phyloP scores from a whole-genome alignment of 2,113 vertebrate species.

The Mus musculus region GRCm39 chrX:50844001-50844500 shows the following conservation, averaged over 20 bases:
- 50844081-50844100: background rate
- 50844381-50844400: constrained; percentile 72
- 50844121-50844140: background rate
- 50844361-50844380: constrained; percentile 79
- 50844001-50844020: constrained; percentile 57
- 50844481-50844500: constrained; percentile 88
- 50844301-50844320: constrained; percentile 79
- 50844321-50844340: constrained; percentile 83
- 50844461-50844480: constrained; percentile 90
- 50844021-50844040: background rate
- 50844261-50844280: background rate
- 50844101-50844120: background rate
- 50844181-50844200: background rate
- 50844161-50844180: background rate
- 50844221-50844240: background rate
- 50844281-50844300: background rate
- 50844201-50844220: background rate
- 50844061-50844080: background rate
- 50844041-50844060: background rate
- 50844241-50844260: background rate
- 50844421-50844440: constrained; percentile 78
- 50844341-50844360: constrained; percentile 88
- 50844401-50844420: constrained; percentile 75
- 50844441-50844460: constrained; percentile 84
- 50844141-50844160: background rate